Conservation (phyloP, 2,113 vertebrate species). For the Varanus komodoensis region DNA sequence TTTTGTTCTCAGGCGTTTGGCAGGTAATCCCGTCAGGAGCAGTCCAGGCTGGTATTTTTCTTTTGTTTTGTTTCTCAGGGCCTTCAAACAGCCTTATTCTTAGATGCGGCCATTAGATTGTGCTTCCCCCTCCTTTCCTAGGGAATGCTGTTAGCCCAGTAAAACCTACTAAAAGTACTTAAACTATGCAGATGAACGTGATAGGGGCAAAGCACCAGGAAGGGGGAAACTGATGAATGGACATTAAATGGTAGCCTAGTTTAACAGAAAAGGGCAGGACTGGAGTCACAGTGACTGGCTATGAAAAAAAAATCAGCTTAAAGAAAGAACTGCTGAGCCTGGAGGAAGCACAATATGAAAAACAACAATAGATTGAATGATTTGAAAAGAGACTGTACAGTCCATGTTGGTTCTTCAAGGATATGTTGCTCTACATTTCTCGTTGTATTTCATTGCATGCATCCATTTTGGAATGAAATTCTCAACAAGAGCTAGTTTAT, state of each 20-base stretch:
- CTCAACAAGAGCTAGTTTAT: background rate
- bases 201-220: background rate
- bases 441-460: background rate
- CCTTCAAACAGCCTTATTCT: fast-evolving
- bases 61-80: background rate
- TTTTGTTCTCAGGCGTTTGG: background rate
- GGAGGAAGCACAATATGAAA: background rate
- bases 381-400: background rate
- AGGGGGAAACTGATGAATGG: background rate
- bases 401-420: background rate
- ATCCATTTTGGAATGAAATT: background rate
- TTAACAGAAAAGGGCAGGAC: background rate
- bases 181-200: background rate
- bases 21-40: background rate
- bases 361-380: background rate
- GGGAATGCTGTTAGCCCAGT: constrained; percentile 15
- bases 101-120: background rate
- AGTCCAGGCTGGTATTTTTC: background rate
- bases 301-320: background rate
- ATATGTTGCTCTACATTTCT: background rate
- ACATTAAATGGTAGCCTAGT: background rate
- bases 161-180: background rate
- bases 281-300: background rate
- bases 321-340: background rate
- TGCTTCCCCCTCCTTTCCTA: background rate